Conservation (phyloP, 2,113 vertebrate genomes). For the Trematocara marginatum region DNA sequence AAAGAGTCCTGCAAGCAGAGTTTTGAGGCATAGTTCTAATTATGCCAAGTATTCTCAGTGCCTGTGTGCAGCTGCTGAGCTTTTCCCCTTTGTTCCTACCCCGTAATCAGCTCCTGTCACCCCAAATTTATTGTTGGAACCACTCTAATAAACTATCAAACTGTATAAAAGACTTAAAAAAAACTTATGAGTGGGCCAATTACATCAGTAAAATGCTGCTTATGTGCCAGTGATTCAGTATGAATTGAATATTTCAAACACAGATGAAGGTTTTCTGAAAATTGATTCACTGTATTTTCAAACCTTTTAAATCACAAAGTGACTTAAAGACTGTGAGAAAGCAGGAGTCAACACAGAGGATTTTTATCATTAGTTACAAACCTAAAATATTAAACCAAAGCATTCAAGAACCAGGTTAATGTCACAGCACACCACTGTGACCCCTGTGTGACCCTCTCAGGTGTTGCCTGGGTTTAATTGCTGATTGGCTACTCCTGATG, state of each 20-base stretch:
- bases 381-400: background rate
- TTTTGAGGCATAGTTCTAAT: background rate
- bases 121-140: background rate
- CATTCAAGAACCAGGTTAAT: background rate
- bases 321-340: background rate
- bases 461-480: background rate
- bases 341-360: background rate
- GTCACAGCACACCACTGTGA: background rate
- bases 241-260: background rate
- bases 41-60: background rate
- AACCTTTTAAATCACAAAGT: background rate
- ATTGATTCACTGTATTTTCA: background rate
- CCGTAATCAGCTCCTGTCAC: background rate
- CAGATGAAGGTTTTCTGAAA: background rate
- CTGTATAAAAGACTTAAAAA: background rate
- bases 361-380: background rate
- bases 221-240: background rate
- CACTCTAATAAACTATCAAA: background rate
- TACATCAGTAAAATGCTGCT: background rate
- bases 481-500: background rate
- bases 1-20: background rate
- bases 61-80: background rate
- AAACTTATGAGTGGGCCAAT: fast-evolving
- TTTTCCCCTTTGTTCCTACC: background rate
- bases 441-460: background rate